Conservation (phyloP, 2,113 vertebrate genomes). For the Clarias batrachus region DNA sequence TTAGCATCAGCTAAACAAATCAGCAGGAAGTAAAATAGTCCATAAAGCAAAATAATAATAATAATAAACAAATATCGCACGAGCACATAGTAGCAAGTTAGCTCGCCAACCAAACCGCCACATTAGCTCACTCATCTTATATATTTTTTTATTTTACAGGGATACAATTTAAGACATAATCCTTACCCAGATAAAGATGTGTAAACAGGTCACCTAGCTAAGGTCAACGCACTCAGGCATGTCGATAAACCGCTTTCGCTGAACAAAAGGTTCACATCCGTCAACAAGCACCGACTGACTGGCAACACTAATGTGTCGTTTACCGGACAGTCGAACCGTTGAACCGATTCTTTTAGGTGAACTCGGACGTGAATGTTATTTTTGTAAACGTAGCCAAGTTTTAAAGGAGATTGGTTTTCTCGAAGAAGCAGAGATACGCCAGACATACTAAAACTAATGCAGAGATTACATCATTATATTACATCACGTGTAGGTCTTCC, state of each 20-base stretch:
- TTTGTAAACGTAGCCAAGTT: background rate
- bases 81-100: background rate
- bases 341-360: background rate
- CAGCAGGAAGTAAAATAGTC: background rate
- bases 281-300: background rate
- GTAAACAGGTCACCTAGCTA: background rate
- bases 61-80: background rate
- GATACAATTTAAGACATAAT: background rate
- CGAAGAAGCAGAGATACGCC: background rate
- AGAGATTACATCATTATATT: background rate
- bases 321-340: background rate
- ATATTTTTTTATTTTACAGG: background rate
- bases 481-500: background rate
- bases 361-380: background rate
- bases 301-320: background rate
- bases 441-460: background rate
- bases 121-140: background rate
- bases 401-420: background rate
- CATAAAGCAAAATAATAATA: background rate
- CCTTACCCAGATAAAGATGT: background rate
- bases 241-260: background rate
- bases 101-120: background rate
- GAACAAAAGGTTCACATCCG: conserved; percentile 7
- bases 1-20: too few relatives aligned
- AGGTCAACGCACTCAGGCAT: background rate